Evolutionary conservation across 2,797 vertebrate genomes (phyloP).

Genomic region (Zalophus californianus): DNA sequence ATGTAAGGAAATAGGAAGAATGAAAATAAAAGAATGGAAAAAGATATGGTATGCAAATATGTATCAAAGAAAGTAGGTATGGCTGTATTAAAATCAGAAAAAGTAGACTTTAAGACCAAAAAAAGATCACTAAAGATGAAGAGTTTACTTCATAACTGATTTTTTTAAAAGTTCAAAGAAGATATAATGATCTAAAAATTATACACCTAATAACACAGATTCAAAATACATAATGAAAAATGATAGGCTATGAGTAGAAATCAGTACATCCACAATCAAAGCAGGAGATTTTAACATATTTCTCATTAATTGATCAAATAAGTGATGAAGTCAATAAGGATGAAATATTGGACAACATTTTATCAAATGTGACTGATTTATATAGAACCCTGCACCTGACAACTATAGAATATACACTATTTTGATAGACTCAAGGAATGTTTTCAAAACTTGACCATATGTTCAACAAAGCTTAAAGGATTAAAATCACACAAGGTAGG

Average conservation of each 20-base stretch:
- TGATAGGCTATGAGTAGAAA: not conserved
- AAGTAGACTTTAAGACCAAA: not conserved
- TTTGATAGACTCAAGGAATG: not conserved
- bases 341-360: not conserved
- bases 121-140: not conserved
- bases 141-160: not conserved
- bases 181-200: not conserved
- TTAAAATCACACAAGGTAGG: not conserved
- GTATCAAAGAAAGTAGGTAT: not conserved
- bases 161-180: not conserved
- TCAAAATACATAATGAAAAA: not conserved
- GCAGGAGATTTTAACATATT: not conserved
- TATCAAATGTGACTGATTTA: slow-evolving; percentile 1
- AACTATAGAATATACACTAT: not conserved
- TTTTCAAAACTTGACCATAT: not conserved
- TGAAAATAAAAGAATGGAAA: not conserved
- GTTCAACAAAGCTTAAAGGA: not conserved
- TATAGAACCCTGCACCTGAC: not conserved
- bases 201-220: not conserved
- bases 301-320: not conserved
- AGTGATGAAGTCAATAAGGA: not conserved
- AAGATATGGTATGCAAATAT: not conserved
- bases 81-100: not conserved
- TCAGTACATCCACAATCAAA: not conserved
- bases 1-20: not conserved